Percentiles rank a stretch among this genome's conserved stretches.
Conservation (phyloP, 2,888 invertebrate genomes). For the Lasioglossum morio region DNA sequence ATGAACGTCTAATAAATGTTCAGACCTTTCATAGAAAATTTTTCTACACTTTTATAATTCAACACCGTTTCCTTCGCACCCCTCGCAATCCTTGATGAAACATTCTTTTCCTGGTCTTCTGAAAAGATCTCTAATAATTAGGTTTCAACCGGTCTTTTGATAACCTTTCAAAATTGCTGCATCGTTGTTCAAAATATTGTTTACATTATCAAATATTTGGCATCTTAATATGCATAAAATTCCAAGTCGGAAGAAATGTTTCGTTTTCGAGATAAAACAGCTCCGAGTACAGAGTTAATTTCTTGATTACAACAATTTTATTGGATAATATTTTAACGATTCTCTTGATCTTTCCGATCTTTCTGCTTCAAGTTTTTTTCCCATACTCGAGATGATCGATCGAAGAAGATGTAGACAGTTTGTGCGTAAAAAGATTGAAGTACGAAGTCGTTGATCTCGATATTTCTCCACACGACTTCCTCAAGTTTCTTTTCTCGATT, state of each 20-base stretch:
- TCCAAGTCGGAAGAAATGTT: no score
- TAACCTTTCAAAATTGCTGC: no score
- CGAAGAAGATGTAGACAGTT: neutral
- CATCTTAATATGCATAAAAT: no score
- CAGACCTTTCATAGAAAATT: constrained; percentile 65
- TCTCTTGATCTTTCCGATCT: neutral
- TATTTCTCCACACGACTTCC: neutral
- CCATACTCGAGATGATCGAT: neutral
- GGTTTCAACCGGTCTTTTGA: neutral
- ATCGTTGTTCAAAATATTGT: no score
- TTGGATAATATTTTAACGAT: neutral
- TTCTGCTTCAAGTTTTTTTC: neutral
- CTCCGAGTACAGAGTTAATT: no score
- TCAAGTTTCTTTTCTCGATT: neutral
- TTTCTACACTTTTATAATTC: neutral
- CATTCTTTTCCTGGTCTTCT: neutral
- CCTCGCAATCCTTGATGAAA: neutral
- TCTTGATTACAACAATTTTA: no score
- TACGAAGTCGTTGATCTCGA: neutral
- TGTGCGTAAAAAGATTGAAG: neutral
- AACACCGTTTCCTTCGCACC: neutral
- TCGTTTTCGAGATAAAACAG: no score
- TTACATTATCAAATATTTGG: no score
- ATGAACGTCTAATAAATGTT: constrained; percentile 77
- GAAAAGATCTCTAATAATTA: neutral